Conservation (phyloP, 2,113 vertebrate species). For the Mola mola region DNA sequence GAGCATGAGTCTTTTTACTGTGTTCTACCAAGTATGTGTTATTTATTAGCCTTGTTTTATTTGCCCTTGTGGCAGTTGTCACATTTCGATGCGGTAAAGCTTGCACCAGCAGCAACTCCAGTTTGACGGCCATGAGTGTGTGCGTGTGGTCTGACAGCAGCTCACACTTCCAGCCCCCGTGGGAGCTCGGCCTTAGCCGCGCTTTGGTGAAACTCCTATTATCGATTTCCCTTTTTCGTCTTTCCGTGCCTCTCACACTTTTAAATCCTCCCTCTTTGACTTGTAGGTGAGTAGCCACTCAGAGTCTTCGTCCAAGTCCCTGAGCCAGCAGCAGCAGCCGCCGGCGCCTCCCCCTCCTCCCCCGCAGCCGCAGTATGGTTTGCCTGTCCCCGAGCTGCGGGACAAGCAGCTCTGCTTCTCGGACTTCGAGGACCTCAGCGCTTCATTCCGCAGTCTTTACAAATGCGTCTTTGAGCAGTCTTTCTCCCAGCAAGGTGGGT, state of each 20-base stretch:
- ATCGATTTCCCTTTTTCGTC: not conserved
- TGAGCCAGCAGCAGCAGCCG: constrained; percentile 70
- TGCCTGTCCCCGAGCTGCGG: constrained; percentile 80
- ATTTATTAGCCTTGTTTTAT: not conserved
- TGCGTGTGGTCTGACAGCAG: not conserved
- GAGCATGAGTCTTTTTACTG: no score
- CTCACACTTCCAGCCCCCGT: constrained; percentile 1
- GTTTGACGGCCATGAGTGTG: not conserved
- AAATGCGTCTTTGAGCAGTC: constrained; percentile 90
- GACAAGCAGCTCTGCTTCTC: constrained; percentile 86
- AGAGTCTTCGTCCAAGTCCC: constrained; percentile 83
- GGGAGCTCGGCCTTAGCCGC: constrained; percentile 1
- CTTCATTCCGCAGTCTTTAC: constrained; percentile 90
- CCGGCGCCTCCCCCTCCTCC: constrained; percentile 63
- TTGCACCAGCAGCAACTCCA: not conserved
- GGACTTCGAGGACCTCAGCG: constrained; percentile 89
- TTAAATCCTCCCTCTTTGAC: constrained; percentile 30
- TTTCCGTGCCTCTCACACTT: not conserved
- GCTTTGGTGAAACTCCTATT: constrained; percentile 4
- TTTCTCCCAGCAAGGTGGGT: constrained; percentile 87
- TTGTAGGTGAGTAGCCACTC: constrained; percentile 85
- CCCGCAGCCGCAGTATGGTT: constrained; percentile 81
- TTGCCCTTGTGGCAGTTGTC: not conserved
- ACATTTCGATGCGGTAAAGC: constrained; percentile 3
- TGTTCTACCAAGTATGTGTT: no score